phyloP scores from a whole-genome alignment of 2,797 vertebrate species.

The Momotus momota region DNA sequence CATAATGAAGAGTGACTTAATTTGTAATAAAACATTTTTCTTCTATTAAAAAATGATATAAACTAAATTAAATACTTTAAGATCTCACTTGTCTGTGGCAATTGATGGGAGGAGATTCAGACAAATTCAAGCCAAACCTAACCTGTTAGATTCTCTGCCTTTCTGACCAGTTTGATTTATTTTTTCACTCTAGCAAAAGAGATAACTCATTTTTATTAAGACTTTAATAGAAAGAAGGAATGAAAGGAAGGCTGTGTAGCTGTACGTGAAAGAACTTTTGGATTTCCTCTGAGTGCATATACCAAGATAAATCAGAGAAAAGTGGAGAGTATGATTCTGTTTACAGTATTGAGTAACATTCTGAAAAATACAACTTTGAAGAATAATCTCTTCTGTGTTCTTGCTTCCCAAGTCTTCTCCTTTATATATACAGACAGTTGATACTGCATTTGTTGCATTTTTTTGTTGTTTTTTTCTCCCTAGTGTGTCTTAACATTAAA shows the following conservation, averaged over 20 bases:
- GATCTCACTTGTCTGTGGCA: not conserved
- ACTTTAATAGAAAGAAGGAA: conserved; percentile 16
- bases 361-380: not conserved
- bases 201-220: conserved; percentile 46
- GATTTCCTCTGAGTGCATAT: conserved; percentile 10
- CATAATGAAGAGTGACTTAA: not conserved
- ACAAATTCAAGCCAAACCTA: not conserved
- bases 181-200: conserved; percentile 22
- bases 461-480: not conserved
- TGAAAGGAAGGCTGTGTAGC: conserved; percentile 14
- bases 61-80: not conserved
- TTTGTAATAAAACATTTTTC: not conserved
- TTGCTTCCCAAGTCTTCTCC: not conserved
- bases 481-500: not conserved
- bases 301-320: conserved; percentile 29
- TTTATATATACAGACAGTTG: not conserved
- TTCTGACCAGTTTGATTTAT: conserved; percentile 18
- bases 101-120: not conserved
- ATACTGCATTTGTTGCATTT: not conserved
- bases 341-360: conserved; percentile 1
- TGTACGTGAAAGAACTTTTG: conserved; percentile 9
- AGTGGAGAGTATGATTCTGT: not conserved
- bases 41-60: not conserved
- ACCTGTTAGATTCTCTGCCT: not conserved
- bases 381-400: not conserved